phyloP scores from a whole-genome alignment of 2,888 invertebrate genomes.

The Ashinkailepas kermadecensis region DNA sequence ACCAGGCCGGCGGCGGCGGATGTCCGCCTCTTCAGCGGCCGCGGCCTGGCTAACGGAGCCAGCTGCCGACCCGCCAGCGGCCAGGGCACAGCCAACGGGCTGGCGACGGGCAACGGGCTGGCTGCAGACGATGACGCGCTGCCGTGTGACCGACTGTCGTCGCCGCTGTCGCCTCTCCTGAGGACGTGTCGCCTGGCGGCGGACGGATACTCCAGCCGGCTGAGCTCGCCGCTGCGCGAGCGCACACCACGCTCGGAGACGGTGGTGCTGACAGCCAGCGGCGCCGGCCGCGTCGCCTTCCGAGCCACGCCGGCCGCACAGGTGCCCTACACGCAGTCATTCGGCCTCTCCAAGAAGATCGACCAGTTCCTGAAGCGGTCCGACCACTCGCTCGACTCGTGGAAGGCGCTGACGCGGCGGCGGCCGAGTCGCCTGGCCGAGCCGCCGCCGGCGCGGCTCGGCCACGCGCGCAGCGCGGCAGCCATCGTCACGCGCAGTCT shows the following conservation, averaged over 20 bases:
- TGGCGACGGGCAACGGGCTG: too few species aligned
- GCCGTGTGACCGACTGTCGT: conserved; percentile 33
- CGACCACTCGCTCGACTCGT: conserved; percentile 82
- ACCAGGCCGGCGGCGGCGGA: conserved; percentile 18
- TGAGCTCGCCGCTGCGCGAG: conserved; percentile 44
- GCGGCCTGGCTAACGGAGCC: conserved; percentile 24
- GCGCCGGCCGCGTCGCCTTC: not conserved
- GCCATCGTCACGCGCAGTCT: not conserved
- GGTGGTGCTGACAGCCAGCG: not conserved
- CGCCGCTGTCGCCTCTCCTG: conserved; percentile 51
- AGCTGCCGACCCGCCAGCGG: conserved; percentile 42
- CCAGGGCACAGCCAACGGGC: too few species aligned
- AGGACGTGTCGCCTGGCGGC: conserved; percentile 47
- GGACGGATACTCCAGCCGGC: conserved; percentile 1
- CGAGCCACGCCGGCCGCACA: conserved; percentile 58
- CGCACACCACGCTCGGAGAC: conserved; percentile 38
- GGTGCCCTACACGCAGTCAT: conserved; percentile 68
- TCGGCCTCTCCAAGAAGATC: conserved; percentile 64
- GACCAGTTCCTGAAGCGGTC: conserved; percentile 70
- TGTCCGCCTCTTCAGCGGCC: conserved; percentile 4
- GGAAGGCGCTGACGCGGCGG: conserved; percentile 53
- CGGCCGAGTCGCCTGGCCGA: conserved; percentile 24
- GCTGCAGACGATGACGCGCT: too few species aligned
- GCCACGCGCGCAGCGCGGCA: not conserved
- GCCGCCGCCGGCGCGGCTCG: conserved; percentile 8